Conservation (phyloP, 1,140 invertebrate species). For the Gryllus bimaculatus region DNA sequence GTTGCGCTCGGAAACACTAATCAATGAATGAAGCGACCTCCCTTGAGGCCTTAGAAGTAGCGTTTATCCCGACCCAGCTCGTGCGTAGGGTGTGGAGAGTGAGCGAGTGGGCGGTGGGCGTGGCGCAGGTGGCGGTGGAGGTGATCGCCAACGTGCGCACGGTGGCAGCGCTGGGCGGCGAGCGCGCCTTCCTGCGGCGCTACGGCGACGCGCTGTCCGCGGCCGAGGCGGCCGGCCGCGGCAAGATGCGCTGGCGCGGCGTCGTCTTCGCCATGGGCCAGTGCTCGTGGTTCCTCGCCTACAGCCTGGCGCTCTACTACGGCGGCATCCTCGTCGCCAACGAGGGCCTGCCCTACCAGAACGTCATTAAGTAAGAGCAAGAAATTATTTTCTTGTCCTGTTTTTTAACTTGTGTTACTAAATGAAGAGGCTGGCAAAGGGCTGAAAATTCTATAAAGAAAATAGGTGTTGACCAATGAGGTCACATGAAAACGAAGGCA, state of each 20-base stretch:
- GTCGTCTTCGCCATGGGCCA: conserved; percentile 69
- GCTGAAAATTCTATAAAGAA: too few species aligned
- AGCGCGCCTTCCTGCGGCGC: conserved; percentile 46
- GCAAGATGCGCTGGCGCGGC: conserved; percentile 57
- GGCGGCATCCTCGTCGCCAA: conserved; percentile 67
- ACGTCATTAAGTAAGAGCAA: conserved; percentile 68
- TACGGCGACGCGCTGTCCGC: conserved; percentile 37
- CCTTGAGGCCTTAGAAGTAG: too few species aligned
- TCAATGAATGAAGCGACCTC: too few species aligned
- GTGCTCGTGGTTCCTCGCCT: conserved; percentile 68
- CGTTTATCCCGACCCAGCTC: too few species aligned
- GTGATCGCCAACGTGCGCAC: conserved; percentile 69
- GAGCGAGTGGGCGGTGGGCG: too few species aligned
- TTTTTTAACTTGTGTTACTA: too few species aligned
- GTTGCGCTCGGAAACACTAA: too few species aligned
- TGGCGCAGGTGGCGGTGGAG: conserved; percentile 52
- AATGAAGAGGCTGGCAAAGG: too few species aligned
- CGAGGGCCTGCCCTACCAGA: conserved; percentile 52
- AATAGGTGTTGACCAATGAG: too few species aligned
- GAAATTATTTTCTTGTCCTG: neutral
- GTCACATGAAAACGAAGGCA: too few species aligned
- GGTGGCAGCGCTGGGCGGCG: conserved; percentile 56
- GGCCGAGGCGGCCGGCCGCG: conserved; percentile 37
- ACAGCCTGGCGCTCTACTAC: conserved; percentile 69
- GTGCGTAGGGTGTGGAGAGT: too few species aligned